Conservation (phyloP, 2,888 invertebrate species). For the Chironomus riparius region DNA sequence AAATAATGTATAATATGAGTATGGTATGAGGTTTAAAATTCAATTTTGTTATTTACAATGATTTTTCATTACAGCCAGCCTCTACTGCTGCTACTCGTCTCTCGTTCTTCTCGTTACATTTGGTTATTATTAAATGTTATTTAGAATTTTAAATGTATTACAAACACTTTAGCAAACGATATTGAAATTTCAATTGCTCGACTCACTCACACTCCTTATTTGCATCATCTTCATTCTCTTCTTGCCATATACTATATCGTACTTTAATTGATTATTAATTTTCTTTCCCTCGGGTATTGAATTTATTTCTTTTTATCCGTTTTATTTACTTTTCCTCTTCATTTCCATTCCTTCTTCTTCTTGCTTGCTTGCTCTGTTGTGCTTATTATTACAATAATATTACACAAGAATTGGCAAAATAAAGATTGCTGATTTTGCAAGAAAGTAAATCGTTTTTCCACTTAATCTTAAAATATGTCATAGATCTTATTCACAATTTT, state of each 20-base stretch:
- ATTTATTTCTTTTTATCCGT: not conserved
- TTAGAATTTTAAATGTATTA: slow-evolving; percentile 14
- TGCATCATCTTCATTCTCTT: too few relatives aligned
- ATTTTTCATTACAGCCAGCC: not conserved
- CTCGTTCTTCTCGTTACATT: not conserved
- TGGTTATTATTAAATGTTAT: slow-evolving; percentile 19
- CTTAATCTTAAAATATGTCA: slow-evolving; percentile 1
- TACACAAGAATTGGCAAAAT: not conserved
- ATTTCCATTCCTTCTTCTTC: not conserved
- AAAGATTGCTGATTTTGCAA: not conserved
- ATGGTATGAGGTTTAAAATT: not conserved
- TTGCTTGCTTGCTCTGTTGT: not conserved
- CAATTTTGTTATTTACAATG: slow-evolving; percentile 12
- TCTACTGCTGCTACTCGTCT: not conserved
- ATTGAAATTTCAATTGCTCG: not conserved
- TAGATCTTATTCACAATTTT: not conserved
- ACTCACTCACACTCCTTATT: not conserved
- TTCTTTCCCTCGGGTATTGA: slow-evolving; percentile 17
- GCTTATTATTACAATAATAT: not conserved
- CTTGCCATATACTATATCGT: too few relatives aligned
- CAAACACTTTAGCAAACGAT: not conserved
- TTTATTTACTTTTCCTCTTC: not conserved
- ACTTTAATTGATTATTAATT: slow-evolving; percentile 24
- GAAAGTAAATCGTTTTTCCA: not conserved
- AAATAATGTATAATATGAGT: not conserved